Conservation (phyloP, 1,140 invertebrate genomes). For the Homarus americanus region DNA sequence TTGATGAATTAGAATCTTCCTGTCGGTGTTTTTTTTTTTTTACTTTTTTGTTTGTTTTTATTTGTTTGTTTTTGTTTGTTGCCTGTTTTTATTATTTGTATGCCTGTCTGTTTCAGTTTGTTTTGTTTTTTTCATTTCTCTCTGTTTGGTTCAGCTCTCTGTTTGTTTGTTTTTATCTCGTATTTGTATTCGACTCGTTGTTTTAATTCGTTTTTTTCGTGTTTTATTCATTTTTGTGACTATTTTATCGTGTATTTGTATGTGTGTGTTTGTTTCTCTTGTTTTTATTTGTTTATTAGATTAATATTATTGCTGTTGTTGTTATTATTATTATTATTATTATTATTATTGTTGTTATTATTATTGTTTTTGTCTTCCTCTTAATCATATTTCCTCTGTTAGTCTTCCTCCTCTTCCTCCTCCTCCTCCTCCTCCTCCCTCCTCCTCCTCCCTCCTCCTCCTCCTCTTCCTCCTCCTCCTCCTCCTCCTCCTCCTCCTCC, state of each 20-base stretch:
- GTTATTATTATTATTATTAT: too few relatives aligned
- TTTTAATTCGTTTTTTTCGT: neutral
- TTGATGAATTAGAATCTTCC: slow-evolving; percentile 41
- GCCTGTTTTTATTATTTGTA: neutral
- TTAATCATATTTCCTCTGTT: too few relatives aligned
- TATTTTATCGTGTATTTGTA: neutral
- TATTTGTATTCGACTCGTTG: too few relatives aligned
- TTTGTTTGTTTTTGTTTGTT: neutral
- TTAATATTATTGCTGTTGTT: neutral
- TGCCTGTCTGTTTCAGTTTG: neutral
- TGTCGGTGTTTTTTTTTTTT: neutral
- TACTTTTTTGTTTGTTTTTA: neutral
- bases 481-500: neutral
- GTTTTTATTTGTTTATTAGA: neutral
- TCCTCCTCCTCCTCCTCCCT: neutral
- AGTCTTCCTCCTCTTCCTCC: neutral
- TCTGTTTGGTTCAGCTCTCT: too few relatives aligned
- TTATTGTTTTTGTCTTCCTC: too few relatives aligned
- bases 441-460: neutral
- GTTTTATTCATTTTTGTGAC: neutral
- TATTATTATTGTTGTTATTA: too few relatives aligned
- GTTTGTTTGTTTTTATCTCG: neutral
- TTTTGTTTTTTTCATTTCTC: too few relatives aligned
- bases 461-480: slow-evolving; percentile 24
- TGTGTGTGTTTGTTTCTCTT: too few relatives aligned